A percentile compares a stretch with the other conserved stretches of the same genome.
These are phyloP conservation scores for Parnassius glacialis DNA, from an alignment of 2,888 invertebrate genomes.

Conservation along the genomic window DNA sequence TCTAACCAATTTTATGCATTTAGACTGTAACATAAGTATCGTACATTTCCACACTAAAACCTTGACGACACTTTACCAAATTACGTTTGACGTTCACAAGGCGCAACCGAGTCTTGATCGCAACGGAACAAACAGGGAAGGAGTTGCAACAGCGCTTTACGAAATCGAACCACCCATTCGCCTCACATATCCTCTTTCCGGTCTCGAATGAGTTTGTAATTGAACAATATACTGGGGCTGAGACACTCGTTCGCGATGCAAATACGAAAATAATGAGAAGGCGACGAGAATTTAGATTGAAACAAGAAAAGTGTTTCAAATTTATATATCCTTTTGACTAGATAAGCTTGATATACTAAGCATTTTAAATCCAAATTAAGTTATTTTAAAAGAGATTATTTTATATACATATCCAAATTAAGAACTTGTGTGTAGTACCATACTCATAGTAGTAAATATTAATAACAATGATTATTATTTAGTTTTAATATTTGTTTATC, in stretches of 20 bases:
- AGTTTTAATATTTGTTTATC: too few relatives aligned
- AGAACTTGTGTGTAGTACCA: too few relatives aligned
- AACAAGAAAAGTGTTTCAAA: background rate
- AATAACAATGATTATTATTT: too few relatives aligned
- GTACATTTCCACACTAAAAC: too few relatives aligned
- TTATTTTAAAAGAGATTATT: too few relatives aligned
- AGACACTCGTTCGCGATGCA: slow-evolving; percentile 5
- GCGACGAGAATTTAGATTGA: slow-evolving; percentile 16
- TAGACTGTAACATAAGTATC: too few relatives aligned
- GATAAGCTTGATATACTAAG: too few relatives aligned
- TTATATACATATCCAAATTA: too few relatives aligned
- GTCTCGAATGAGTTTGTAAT: slow-evolving; percentile 21
- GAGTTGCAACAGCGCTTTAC: background rate
- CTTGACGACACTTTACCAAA: slow-evolving; percentile 9
- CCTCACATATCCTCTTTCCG: slow-evolving; percentile 9
- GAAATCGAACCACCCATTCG: slow-evolving; percentile 9
- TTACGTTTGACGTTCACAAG: slow-evolving; percentile 12
- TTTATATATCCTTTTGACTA: too few relatives aligned
- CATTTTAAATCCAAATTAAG: too few relatives aligned
- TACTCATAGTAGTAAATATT: too few relatives aligned
- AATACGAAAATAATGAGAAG: slow-evolving; percentile 16
- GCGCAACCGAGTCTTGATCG: slow-evolving; percentile 3
- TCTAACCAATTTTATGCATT: too few relatives aligned
- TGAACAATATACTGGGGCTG: slow-evolving; percentile 16
- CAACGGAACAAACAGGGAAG: slow-evolving; percentile 17